Evolutionary conservation across 2,797 vertebrate genomes (phyloP), one percentile per base, ranked within the genome.

Genomic region (Tympanoctomys barrerae): DNA sequence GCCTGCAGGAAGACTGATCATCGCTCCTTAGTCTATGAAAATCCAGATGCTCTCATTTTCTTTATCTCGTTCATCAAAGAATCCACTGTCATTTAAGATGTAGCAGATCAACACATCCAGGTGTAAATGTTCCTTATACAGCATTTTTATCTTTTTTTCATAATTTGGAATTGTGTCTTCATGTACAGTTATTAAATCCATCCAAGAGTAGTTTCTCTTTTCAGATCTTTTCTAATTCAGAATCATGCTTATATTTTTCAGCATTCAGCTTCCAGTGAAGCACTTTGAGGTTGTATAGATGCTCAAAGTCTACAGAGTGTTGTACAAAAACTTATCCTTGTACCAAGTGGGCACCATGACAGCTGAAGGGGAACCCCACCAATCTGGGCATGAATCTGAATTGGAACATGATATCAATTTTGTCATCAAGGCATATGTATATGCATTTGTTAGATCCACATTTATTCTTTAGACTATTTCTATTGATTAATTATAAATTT

Each of bases 141-240:
- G 28, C 9, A 22, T 79, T 0, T 49, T 0, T 97, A 99, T 99
- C 99, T 99, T 99, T 0, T 99, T 99, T 93, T 99, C 99, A 0
- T 99, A 99, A 97, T 99, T 98, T 0, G 99, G 99, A 6, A 99
- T 98, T 33, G 95, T 98, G 77, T 99, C 99, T 94, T 98, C 99
- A 42, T 98, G 98, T 77, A 99, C 98, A 0, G 98, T 99, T 93
- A 99, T 98, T 42, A 99, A 99, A 98, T 99, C 99, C 99, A 98
- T 99, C 97, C 98, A 99, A 59, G 98, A 99, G 97, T 99, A 99
- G 77, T 79, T 36, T 42, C 36, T 82, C 24, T 82, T 59, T 42
- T 62, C 57, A 42, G 80, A 18, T 62, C 6, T 31, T 31, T 83
- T 83, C 59, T 18, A 31, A 42, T 62, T 62, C 59, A 62, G 7